phyloP scores from a whole-genome alignment of 1,140 invertebrate species.

The Orius insidiosus region DNA sequence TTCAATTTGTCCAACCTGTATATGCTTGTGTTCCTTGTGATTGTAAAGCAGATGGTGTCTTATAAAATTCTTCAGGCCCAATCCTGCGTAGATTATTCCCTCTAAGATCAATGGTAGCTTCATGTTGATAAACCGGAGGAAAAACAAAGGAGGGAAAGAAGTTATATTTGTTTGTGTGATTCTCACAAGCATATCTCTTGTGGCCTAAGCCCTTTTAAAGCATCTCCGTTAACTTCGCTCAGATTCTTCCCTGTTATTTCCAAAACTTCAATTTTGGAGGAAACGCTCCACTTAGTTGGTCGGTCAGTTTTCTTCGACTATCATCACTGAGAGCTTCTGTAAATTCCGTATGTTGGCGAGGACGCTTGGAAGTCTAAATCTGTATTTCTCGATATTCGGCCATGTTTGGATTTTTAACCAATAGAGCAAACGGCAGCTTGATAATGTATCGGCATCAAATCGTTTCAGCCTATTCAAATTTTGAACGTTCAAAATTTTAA shows the following conservation, averaged over 20 bases:
- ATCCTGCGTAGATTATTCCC: conserved; percentile 62
- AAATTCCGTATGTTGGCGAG: conserved; percentile 35
- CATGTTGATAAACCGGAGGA: conserved; percentile 53
- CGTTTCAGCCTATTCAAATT: conserved; percentile 23
- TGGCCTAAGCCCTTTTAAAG: conserved; percentile 42
- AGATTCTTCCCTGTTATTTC: conserved; percentile 59
- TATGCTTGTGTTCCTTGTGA: conserved; percentile 68
- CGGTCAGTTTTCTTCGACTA: conserved; percentile 47
- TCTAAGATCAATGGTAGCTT: conserved; percentile 62
- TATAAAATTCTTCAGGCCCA: conserved; percentile 61
- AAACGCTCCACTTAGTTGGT: conserved; percentile 26
- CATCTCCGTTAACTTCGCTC: conserved; percentile 46
- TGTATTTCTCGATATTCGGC: conserved; percentile 40
- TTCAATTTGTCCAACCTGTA: no score
- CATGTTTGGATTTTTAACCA: conserved; percentile 42
- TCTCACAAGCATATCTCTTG: conserved; percentile 47
- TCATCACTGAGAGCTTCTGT: conserved; percentile 45
- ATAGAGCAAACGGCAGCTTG: conserved; percentile 18
- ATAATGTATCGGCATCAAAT: conserved; percentile 26
- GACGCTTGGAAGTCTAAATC: conserved; percentile 37
- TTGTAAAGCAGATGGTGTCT: conserved; percentile 42
- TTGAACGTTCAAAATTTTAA: conserved; percentile 24
- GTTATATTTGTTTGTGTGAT: conserved; percentile 57
- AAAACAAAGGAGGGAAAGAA: conserved; percentile 56
- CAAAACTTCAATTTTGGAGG: conserved; percentile 57